phyloP scores from a whole-genome alignment of 2,113 vertebrate genomes.

The Bubalus kerabau region DNA sequence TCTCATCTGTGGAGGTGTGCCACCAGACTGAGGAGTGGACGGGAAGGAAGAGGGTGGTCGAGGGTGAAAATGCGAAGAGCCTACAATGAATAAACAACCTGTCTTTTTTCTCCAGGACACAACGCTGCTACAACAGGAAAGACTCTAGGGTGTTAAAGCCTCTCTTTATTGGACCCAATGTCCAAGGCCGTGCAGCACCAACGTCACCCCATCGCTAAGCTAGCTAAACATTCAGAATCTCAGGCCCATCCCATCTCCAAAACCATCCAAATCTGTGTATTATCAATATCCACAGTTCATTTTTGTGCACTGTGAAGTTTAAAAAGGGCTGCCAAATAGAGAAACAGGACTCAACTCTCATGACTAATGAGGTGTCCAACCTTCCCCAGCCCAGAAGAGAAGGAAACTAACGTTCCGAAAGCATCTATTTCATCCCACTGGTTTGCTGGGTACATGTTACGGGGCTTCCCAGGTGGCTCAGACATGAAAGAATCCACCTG shows the following conservation, averaged over 20 bases:
- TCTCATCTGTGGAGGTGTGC: not conserved
- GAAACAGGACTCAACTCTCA: too few species aligned
- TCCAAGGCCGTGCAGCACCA: not conserved
- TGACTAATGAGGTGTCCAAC: not conserved
- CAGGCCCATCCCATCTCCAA: not conserved
- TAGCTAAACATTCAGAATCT: not conserved
- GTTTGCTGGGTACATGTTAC: not conserved
- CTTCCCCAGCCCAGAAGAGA: not conserved
- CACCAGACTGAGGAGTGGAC: too few species aligned
- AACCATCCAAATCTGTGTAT: not conserved
- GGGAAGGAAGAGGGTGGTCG: not conserved
- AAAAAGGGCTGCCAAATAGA: not conserved
- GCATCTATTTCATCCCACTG: too few species aligned
- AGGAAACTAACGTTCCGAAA: not conserved
- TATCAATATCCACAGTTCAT: too few species aligned
- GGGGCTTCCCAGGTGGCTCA: not conserved
- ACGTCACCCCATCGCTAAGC: accelerated
- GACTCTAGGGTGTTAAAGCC: accelerated
- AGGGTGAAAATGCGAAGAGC: not conserved
- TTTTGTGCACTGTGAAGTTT: not conserved
- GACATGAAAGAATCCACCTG: accelerated
- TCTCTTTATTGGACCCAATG: not conserved
- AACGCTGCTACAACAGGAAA: accelerated
- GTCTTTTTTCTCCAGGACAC: not conserved
- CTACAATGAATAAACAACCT: not conserved